Evolutionary conservation across 2,113 vertebrate genomes (phyloP), one percentile per base, ranked within the genome.

Genomic region (Nothoprocta perdicaria): DNA sequence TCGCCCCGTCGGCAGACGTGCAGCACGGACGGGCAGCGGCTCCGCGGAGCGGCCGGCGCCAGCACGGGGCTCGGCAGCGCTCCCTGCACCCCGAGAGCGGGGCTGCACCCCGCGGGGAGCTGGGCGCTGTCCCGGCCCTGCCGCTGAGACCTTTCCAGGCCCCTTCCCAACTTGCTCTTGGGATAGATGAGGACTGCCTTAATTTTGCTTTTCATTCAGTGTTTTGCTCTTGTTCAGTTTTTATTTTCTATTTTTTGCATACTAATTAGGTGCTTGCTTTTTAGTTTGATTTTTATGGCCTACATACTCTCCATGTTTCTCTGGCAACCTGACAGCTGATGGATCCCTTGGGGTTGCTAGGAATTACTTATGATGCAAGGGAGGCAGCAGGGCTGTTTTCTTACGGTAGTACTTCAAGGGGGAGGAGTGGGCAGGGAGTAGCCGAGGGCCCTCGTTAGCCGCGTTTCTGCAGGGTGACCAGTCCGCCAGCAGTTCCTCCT

Each of bases 211-310:
- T n/a, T 62, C 0, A 0, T 66, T 85, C 72, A 4, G 19, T 89
- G 73, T 65, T 92, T 92, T 92, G 94, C 88, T 93, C 73, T 74
- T 87, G 80, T 93, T 90, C 89, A 57, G 60, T 73, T 84, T 90
- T 95, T 93, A 93, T 96, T 96, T 94, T 92, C 89, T 95, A 11
- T 91, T 97, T 97, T 97, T 93, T 94, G 94, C 97, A 91, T 97
- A 88, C 97, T 97, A 98, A 98, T 98, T 97, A 97, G 97, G 82
- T 95, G 92, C 95, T 96, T 84, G 87, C 91, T 93, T 97, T 95
- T 97, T 92, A 95, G 97, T 96, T 97, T 97, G 96, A 96, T 97
- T 98, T 97, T 98, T 97, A 98, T 98, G 97, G 97, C 98, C 97
- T 98, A 97, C 97, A 97, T 98, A 97, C 97, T 97, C 97, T 94